A percentile compares a stretch with the other conserved stretches of the same genome.
phyloP scores from a whole-genome alignment of 2,797 vertebrate genomes.

The Protonibea diacanthus region DNA sequence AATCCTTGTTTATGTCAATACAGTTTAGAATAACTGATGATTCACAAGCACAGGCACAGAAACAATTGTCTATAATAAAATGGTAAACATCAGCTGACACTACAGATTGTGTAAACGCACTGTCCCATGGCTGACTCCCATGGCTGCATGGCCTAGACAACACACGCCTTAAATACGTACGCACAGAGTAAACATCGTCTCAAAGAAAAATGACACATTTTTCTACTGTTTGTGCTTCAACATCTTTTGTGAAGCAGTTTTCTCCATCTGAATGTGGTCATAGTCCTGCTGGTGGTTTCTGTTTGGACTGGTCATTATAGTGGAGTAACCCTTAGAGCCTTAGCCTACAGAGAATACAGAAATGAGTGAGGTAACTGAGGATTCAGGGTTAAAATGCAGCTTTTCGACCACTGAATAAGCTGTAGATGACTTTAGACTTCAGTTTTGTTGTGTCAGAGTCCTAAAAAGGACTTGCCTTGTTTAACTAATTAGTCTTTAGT shows the following conservation, averaged over 20 bases:
- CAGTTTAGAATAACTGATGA: conserved; percentile 2
- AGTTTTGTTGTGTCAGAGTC: conserved; percentile 20
- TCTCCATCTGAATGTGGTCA: conserved; percentile 70
- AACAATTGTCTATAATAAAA: conserved; percentile 16
- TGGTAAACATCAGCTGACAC: conserved; percentile 24
- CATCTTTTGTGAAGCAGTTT: conserved; percentile 65
- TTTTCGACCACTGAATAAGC: neutral
- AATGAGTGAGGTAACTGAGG: neutral
- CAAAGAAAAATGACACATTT: conserved; percentile 62
- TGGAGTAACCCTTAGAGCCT: conserved; percentile 55
- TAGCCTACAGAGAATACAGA: neutral
- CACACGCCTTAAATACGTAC: conserved; percentile 31
- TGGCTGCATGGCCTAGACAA: conserved; percentile 37
- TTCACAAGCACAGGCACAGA: conserved; percentile 47
- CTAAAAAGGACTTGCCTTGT: neutral
- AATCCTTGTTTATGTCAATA: conserved; percentile 5
- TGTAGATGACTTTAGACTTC: conserved; percentile 1
- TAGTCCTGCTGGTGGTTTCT: conserved; percentile 64
- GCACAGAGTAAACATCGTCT: conserved; percentile 37
- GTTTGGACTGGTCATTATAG: conserved; percentile 55
- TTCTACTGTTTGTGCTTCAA: conserved; percentile 65
- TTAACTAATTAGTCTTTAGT: conserved; percentile 24
- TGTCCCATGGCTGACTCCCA: conserved; percentile 22
- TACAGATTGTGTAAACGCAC: conserved; percentile 30
- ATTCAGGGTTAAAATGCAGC: neutral